Conservation (phyloP, 2,797 vertebrate genomes). For the Periophthalmus magnuspinnatus region DNA sequence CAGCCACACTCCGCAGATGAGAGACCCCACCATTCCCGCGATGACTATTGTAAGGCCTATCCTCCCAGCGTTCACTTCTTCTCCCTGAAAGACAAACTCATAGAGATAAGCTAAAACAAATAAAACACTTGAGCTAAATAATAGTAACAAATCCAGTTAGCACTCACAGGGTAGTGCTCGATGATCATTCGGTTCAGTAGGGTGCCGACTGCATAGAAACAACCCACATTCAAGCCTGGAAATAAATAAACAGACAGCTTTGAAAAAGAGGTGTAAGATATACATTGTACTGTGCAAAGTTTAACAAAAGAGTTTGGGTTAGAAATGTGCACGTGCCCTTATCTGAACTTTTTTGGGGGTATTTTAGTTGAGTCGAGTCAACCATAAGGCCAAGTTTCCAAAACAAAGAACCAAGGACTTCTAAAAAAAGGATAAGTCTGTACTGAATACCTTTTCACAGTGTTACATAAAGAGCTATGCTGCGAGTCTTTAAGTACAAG, state of each 20-base stretch:
- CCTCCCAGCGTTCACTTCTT: constrained; percentile 94
- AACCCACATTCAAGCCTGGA: constrained; percentile 91
- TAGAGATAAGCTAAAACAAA: not conserved
- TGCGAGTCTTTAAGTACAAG: not conserved
- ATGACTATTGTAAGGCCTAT: constrained; percentile 94
- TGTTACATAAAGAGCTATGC: constrained; percentile 1
- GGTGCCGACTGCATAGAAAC: constrained; percentile 92
- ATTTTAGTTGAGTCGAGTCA: constrained; percentile 15
- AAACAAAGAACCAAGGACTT: constrained; percentile 33
- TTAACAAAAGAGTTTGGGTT: not conserved
- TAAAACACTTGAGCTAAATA: not conserved
- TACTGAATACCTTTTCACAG: not conserved
- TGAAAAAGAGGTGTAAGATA: not conserved
- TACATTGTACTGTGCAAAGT: not conserved
- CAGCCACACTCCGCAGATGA: constrained; percentile 93
- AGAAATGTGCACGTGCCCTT: not conserved
- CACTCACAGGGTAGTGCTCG: constrained; percentile 86
- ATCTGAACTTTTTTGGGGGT: not conserved
- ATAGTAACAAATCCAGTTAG: not conserved
- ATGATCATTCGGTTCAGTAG: constrained; percentile 93
- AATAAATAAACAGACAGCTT: constrained; percentile 15
- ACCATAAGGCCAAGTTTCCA: constrained; percentile 19
- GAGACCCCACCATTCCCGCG: constrained; percentile 89
- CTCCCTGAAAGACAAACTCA: constrained; percentile 71
- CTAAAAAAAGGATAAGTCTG: constrained; percentile 29